These are phyloP conservation scores for Ranitomeya imitator DNA, from an alignment of 2,113 vertebrate species.

Conservation along the genomic window DNA sequence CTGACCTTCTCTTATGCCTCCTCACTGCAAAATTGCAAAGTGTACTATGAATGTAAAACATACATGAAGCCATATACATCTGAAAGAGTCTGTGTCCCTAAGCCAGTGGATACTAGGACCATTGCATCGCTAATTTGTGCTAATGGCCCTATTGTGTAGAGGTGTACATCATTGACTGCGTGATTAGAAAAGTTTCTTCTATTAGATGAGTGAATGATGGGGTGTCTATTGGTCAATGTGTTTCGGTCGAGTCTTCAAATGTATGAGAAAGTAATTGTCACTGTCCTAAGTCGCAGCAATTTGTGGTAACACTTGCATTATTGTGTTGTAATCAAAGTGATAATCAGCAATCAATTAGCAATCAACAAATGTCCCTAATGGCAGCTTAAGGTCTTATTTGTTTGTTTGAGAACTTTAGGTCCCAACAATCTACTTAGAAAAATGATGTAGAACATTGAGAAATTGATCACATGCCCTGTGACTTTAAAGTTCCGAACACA, in stretches of 20 bases:
- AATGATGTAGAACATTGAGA: background rate
- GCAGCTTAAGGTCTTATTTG: background rate
- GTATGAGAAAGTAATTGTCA: constrained; percentile 12
- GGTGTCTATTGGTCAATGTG: constrained; percentile 24
- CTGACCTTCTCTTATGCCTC: too few relatives aligned
- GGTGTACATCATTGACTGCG: constrained; percentile 3
- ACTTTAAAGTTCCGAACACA: too few relatives aligned
- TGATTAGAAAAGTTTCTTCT: constrained; percentile 25
- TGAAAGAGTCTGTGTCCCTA: background rate
- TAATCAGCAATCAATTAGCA: constrained; percentile 34
- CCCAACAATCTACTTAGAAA: background rate
- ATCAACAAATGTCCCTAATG: background rate
- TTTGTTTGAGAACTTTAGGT: background rate
- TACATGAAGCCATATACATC: too few relatives aligned
- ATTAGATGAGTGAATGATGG: background rate
- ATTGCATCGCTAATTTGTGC: constrained; percentile 13
- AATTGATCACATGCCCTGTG: background rate
- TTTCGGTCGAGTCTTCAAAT: background rate
- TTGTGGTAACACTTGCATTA: constrained; percentile 11
- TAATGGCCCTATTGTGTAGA: constrained; percentile 34
- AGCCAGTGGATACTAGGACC: background rate
- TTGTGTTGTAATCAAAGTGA: constrained; percentile 25
- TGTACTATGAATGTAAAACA: too few relatives aligned
- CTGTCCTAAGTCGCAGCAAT: constrained; percentile 1
- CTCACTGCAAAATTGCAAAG: too few relatives aligned